Base-by-base conservation (phyloP, 1,140 invertebrate species). In the Stegodyphus dumicola region DNA sequence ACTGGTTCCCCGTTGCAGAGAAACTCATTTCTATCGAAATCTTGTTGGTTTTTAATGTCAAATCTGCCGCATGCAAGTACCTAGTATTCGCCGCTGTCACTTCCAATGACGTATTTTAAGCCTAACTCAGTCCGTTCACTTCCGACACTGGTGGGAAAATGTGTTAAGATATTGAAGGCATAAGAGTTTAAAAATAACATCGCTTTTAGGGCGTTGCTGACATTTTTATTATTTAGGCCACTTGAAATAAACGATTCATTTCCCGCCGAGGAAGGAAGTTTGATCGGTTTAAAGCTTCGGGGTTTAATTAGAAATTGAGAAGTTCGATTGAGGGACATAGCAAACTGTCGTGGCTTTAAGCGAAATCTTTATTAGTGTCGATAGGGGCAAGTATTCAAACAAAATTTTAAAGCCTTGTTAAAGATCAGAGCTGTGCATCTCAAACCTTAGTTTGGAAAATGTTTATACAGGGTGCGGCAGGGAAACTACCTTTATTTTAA, bases 201-300 rank as follows among this genome's bases (percentile, higher is more conserved):
- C 10, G 54, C 54, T 73, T 15, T 10, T 60, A 80, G 78, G 78
- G 78, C 78, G 78, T 80, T 80, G 78, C 67, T 80, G 78, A 80
- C 78, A 80, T 73, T 80, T 73, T 80, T 80, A 80, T 80, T 80
- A 80, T 80, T 80, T 64, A 60, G 56, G 54, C 54, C 17, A 33
- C 66, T 80, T 54, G 33, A 73, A 80, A 73, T 80, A 71, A 71
- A 60, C 69, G 66, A 18, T 13, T 77, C 33, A 52, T 54, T 60
- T 60, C 56, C 56, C 10, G 51, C 11, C 7, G 48, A 71, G 78
- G 78, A 80, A 80, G 78, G 78, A 80, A 80, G 78, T 80, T 60
- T 80, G 69, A 73, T 73, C 78, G 49, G 54, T 48, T 80, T 80
- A 80, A 60, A 80, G 66, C 54, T 7, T 15, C n/a, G 6, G 49